Base-by-base conservation (phyloP, 2,113 vertebrate genomes). In the Salminus brasiliensis region DNA sequence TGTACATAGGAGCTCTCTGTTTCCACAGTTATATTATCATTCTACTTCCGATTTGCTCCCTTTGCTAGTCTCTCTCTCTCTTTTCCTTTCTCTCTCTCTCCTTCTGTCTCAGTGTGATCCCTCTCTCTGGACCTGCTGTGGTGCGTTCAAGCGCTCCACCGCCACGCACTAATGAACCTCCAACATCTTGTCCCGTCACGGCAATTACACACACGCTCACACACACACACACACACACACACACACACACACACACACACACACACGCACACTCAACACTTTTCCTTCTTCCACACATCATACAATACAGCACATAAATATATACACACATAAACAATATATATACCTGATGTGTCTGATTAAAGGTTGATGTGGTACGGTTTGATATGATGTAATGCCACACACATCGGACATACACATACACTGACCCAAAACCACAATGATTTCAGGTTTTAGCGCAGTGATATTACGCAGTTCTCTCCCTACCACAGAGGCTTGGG, bases 101-200 rank as follows among this genome's bases (percentile, higher is more conserved):
- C 27, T 55, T 72, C 72, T 83, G 73, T 76, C 82, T 80, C 68
- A 43, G 8, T 84, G 68, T 81, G 82, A 81, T 81, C 45, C 63
- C 76, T 84, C 74, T 78, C 76, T 73, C 72, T 6, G 71, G 78
- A 76, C 80, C 79, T 81, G 74, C 74, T 81, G 82, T 78, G 82
- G 88, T 88, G 91, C 91, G 81, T 91, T 93, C 89, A 92, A 87
- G 90, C 89, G 78, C 88, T 91, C 88, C 85, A 85, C 82, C 81
- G 85, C 85, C 89, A 92, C 86, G 91, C 92, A 89, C 83, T 74
- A 78, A 88, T 88, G 89, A 89, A 70, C 86, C 88, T 89, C 91
- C 92, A 91, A 93, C 92, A 93, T 93, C 92, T 92, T 93, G 91
- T 92, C 89, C 89, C 89, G 92, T 93, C 92, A 93, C 90, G 92